Percentiles rank a stretch among this genome's conserved stretches.
Conservation (phyloP, 2,113 vertebrate species). For the Rhineura floridana region DNA sequence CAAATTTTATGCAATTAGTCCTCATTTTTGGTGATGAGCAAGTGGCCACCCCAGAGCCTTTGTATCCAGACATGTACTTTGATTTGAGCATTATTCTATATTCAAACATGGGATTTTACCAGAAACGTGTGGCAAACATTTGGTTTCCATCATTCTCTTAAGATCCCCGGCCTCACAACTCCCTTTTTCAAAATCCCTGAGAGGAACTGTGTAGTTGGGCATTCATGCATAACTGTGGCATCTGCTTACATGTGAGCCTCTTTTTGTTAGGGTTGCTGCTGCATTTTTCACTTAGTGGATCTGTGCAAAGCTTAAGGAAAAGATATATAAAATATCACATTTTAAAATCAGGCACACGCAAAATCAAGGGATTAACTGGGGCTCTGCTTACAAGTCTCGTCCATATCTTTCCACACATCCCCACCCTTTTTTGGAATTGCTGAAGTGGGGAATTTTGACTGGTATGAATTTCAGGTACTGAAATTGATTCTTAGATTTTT, state of each 20-base stretch:
- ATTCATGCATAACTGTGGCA: conserved; percentile 6
- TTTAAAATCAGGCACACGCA: background rate
- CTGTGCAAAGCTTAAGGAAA: background rate
- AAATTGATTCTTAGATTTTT: background rate
- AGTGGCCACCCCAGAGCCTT: background rate
- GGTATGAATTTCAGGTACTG: background rate
- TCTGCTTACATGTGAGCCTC: background rate
- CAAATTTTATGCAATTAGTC: no score
- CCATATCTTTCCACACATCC: no score
- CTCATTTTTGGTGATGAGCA: no score
- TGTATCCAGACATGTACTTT: background rate
- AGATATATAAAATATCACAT: background rate
- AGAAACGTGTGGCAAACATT: background rate
- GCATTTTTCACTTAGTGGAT: background rate
- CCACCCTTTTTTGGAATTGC: background rate
- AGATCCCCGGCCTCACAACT: background rate
- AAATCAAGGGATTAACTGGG: background rate
- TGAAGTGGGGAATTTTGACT: background rate
- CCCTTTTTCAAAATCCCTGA: background rate
- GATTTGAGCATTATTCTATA: background rate
- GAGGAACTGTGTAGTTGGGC: background rate
- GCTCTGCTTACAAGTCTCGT: background rate
- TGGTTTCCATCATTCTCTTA: background rate
- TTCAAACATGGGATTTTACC: no score
- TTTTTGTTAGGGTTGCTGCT: background rate